A percentile compares a stretch with the other conserved stretches of the same genome.
phyloP scores from a whole-genome alignment of 2,113 vertebrate species.

The Apaloderma vittatum region DNA sequence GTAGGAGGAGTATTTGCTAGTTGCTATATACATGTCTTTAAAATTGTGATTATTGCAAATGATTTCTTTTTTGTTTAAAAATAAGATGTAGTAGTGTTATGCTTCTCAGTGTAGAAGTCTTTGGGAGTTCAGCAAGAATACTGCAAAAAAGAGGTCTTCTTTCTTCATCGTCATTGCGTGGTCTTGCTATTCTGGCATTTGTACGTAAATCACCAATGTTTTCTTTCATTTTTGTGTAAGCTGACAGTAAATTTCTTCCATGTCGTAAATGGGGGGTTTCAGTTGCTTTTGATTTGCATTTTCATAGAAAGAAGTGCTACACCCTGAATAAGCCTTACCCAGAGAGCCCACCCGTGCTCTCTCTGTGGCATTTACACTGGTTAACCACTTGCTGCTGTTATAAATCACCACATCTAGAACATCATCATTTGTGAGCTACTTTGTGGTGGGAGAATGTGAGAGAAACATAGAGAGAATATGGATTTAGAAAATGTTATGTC shows the following conservation, averaged over 20 bases:
- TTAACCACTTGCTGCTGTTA: constrained; percentile 79
- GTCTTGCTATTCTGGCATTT: not conserved
- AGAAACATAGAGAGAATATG: constrained; percentile 11
- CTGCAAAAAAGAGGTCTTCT: not conserved
- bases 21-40: not conserved
- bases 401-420: constrained; percentile 66
- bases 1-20: not conserved
- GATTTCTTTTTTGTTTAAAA: not conserved
- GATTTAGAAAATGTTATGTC: constrained; percentile 3
- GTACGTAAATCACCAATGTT: not conserved
- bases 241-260: constrained; percentile 30
- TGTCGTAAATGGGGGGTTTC: constrained; percentile 56
- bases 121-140: not conserved
- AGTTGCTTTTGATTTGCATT: constrained; percentile 65
- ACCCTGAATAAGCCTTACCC: not conserved
- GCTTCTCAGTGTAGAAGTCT: not conserved
- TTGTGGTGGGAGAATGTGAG: constrained; percentile 67
- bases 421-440: constrained; percentile 24
- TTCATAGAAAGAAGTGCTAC: constrained; percentile 66
- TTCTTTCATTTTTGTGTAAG: constrained; percentile 33
- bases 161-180: not conserved
- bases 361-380: constrained; percentile 77
- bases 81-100: not conserved
- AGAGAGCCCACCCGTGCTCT: constrained; percentile 78
- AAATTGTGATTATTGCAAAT: not conserved